Conservation (phyloP, 2,113 vertebrate genomes). For the Rhabdomys dilectus region DNA sequence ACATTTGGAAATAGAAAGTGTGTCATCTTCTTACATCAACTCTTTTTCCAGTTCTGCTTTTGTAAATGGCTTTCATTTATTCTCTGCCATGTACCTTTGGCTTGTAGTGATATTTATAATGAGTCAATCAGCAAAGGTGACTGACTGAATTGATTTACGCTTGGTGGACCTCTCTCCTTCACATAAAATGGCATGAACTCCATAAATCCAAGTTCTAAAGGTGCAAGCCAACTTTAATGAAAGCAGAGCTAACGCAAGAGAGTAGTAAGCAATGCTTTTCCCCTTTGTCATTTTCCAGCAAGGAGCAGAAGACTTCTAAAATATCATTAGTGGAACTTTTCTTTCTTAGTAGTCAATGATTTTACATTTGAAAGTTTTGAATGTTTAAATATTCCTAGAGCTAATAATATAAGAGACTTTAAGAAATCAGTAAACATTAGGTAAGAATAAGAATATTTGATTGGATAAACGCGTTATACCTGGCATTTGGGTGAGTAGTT, state of each 20-base stretch:
- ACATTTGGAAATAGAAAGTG: not conserved
- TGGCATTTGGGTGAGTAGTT: not conserved
- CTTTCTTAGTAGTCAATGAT: not conserved
- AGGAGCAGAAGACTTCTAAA: constrained; percentile 12
- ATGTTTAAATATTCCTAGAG: constrained; percentile 5
- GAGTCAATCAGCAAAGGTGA: constrained; percentile 79
- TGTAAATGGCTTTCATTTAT: constrained; percentile 74
- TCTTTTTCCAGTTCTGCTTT: constrained; percentile 45
- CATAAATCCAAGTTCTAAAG: constrained; percentile 78
- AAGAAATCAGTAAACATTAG: not conserved
- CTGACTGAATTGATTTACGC: constrained; percentile 74
- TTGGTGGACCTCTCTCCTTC: constrained; percentile 62
- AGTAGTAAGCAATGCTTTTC: constrained; percentile 7
- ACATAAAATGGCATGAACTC: constrained; percentile 77
- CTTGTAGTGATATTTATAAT: constrained; percentile 80
- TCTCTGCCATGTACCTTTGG: constrained; percentile 74
- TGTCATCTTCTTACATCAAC: constrained; percentile 40
- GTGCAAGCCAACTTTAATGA: constrained; percentile 68
- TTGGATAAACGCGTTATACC: not conserved
- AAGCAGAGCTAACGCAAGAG: constrained; percentile 18
- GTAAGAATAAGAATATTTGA: not conserved
- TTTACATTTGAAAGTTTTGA: not conserved
- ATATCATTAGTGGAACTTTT: not conserved
- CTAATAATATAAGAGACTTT: not conserved
- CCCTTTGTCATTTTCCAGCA: constrained; percentile 40